Evolutionary conservation across 1,140 invertebrate genomes (phyloP), one percentile per base, ranked within the genome.

Genomic region (Lerema accius): DNA sequence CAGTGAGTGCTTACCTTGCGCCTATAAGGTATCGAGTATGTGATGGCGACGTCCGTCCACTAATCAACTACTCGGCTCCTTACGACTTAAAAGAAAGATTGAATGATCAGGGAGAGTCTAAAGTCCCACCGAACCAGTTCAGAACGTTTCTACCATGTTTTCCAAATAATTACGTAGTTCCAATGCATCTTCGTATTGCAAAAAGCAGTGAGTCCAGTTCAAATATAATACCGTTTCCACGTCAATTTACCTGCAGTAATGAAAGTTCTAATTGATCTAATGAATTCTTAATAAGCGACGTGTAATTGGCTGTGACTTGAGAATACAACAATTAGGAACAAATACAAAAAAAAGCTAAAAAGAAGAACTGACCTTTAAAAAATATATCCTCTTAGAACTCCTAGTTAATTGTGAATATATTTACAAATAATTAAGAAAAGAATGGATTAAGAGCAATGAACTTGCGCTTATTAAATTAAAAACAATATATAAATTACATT

Each of bases 151-250:
- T 43, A 39, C 58, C 67, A 66, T 43, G 69, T 71, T 78, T 78
- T 78, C 71, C 67, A 71, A 78, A 76, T 73, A 69, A 76, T 78
- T 75, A 75, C 17, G 23, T 26, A 45, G 53, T 43, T 56, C 13
- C 13, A 56, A 45, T 56, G 40, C 40, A 56, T 56, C 40, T 56
- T 56, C 53, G 13, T 45, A 56, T 56, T 26, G 26, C 16, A 56
- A 56, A 56, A 56, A 32, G 19, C 32, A 5, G 39, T 56, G 2
- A 43, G 28, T 56, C 53, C 40, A 43, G 39, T 56, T 56, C 19
- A 56, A 56, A 56, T 56, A 45, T 43, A 56, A 45, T 32, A 45
- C 40, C 23, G 16, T 15, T 4, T 10, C 37, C 7, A 51, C 37
- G 17, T 40, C 37, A 53, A 53, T 45, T 43, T 45, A 32, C 40